Evolutionary conservation across 2,797 vertebrate genomes (phyloP).

Genomic region (Platalea minor): DNA sequence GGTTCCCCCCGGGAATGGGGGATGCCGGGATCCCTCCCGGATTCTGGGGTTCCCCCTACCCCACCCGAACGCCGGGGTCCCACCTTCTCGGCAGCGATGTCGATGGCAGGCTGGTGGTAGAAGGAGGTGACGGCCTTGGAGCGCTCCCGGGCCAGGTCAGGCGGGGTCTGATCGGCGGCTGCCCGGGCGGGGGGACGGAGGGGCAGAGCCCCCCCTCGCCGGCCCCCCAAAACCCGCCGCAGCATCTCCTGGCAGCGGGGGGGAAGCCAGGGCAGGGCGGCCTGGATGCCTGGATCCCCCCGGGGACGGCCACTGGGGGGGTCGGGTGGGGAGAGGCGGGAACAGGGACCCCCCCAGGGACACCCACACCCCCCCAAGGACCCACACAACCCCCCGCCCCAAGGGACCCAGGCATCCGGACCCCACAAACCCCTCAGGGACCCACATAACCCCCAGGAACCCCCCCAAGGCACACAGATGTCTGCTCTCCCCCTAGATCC

Average conservation of each 20-base stretch:
- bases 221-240: background rate
- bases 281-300: too few species aligned
- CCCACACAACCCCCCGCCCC: background rate
- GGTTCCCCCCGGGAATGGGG: background rate
- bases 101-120: background rate
- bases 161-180: background rate
- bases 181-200: background rate
- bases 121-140: background rate
- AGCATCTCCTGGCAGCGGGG: background rate
- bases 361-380: background rate
- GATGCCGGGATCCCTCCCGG: too few species aligned
- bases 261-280: background rate
- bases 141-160: background rate
- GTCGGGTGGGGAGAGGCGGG: too few species aligned
- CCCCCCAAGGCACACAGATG: too few species aligned
- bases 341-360: background rate
- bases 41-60: too few species aligned
- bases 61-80: background rate
- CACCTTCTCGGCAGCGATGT: background rate
- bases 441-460: too few species aligned
- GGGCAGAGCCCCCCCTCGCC: background rate
- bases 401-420: too few species aligned
- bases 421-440: too few species aligned
- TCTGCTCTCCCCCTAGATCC: too few species aligned
- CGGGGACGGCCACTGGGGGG: background rate